A percentile compares a stretch with the other conserved stretches of the same genome.
Evolutionary conservation across 2,888 invertebrate genomes (phyloP).

Genomic region (Pediacus dermestoides): DNA sequence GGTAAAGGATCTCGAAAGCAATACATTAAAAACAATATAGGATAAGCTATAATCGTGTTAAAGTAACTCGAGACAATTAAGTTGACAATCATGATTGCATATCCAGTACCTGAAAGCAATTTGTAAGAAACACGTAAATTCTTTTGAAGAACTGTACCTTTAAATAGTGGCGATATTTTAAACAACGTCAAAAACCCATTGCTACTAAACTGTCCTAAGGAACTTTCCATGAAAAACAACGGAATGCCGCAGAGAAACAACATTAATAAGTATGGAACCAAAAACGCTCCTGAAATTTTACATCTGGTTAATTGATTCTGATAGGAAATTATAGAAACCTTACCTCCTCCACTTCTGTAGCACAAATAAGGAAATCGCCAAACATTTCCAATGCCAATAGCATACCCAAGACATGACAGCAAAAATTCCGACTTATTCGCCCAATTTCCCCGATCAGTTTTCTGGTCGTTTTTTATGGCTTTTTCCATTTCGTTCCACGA

Average conservation of each 20-base stretch:
- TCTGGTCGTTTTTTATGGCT: not conserved
- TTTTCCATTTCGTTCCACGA: too few relatives aligned
- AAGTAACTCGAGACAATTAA: conserved; percentile 79
- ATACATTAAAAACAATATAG: conserved; percentile 73
- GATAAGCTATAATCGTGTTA: conserved; percentile 81
- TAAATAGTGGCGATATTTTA: conserved; percentile 77
- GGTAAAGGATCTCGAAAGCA: conserved; percentile 66
- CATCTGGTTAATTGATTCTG: not conserved
- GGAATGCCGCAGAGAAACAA: conserved; percentile 80
- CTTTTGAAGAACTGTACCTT: conserved; percentile 57
- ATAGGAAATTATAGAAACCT: conserved; percentile 20
- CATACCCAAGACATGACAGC: conserved; percentile 77
- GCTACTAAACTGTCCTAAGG: conserved; percentile 80
- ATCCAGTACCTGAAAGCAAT: conserved; percentile 70
- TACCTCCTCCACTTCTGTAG: conserved; percentile 82
- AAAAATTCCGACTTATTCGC: conserved; percentile 72
- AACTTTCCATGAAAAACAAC: conserved; percentile 82
- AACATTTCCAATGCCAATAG: conserved; percentile 81
- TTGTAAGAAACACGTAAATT: conserved; percentile 7
- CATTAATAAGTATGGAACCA: conserved; percentile 82
- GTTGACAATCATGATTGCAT: conserved; percentile 76
- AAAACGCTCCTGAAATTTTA: conserved; percentile 68
- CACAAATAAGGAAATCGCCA: conserved; percentile 86
- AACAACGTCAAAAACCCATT: conserved; percentile 80
- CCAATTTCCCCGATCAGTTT: conserved; percentile 63